Evolutionary conservation across 2,888 invertebrate species (phyloP).

Genomic region (Tryphoninae sp.): DNA sequence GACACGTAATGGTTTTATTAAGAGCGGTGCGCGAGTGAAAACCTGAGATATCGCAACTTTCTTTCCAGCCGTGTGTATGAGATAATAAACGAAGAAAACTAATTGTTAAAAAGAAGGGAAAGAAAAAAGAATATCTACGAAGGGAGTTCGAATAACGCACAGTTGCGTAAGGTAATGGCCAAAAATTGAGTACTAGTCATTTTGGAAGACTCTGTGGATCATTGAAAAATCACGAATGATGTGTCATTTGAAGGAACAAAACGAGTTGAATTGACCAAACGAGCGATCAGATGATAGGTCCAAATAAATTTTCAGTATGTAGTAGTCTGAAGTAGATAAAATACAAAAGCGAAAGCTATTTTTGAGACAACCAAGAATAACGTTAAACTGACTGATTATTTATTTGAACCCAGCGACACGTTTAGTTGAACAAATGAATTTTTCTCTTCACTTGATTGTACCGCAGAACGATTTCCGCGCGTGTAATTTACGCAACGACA

Average conservation of each 20-base stretch:
- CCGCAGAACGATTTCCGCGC: conserved; percentile 19
- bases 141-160: conserved; percentile 29
- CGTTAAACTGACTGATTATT: neutral
- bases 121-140: neutral
- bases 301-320: neutral
- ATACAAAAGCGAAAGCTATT: neutral
- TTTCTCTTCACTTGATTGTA: neutral
- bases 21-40: conserved; percentile 83
- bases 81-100: conserved; percentile 24
- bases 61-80: conserved; percentile 19
- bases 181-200: conserved; percentile 56
- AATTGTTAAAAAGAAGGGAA: neutral
- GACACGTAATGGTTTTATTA: conserved; percentile 83
- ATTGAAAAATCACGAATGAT: conserved; percentile 10
- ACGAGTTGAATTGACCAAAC: neutral
- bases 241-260: neutral
- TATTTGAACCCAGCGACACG: neutral
- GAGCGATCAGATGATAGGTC: neutral
- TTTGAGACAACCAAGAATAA: neutral
- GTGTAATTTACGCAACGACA: neutral
- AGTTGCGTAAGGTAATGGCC: conserved; percentile 38
- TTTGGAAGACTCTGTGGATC: conserved; percentile 45
- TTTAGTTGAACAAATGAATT: neutral
- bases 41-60: conserved; percentile 78
- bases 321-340: no score